phyloP scores from a whole-genome alignment of 2,113 vertebrate genomes.

The Phalacrocorax aristotelis region DNA sequence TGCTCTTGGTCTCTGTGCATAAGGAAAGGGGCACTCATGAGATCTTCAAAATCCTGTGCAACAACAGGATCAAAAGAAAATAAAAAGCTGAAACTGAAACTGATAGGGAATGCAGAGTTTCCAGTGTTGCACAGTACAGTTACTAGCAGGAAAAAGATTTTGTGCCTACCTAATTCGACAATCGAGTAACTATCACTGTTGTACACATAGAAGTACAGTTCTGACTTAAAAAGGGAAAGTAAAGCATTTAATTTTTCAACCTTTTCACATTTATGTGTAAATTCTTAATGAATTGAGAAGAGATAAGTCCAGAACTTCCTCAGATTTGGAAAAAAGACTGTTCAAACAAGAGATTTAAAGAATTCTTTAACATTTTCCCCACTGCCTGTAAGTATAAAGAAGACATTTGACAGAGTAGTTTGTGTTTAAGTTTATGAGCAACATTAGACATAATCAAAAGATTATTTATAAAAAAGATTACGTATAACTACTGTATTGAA shows the following conservation, averaged over 20 bases:
- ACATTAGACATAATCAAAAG: not conserved
- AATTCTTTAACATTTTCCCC: not conserved
- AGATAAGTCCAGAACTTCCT: not conserved
- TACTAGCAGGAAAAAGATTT: not conserved
- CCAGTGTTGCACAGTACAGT: not conserved
- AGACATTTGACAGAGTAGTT: not conserved
- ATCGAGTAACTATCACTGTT: not conserved
- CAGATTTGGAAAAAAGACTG: not conserved
- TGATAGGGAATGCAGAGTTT: not conserved
- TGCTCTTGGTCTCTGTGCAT: fast-evolving
- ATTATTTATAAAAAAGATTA: not conserved
- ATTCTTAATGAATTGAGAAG: not conserved
- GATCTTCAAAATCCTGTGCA: not conserved
- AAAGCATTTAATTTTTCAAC: not conserved
- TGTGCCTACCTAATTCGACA: not conserved
- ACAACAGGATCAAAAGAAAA: not conserved
- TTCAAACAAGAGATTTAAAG: not conserved
- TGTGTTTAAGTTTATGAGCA: not conserved
- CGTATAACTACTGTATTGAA: not conserved
- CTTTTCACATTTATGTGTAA: not conserved
- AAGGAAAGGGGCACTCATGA: not conserved
- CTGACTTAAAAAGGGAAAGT: not conserved
- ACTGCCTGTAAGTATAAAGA: not conserved
- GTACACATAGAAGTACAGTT: not conserved
- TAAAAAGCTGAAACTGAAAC: not conserved